These are phyloP conservation scores for Pseudopipra pipra DNA, from an alignment of 2,113 vertebrate genomes.

Conservation along the genomic window DNA sequence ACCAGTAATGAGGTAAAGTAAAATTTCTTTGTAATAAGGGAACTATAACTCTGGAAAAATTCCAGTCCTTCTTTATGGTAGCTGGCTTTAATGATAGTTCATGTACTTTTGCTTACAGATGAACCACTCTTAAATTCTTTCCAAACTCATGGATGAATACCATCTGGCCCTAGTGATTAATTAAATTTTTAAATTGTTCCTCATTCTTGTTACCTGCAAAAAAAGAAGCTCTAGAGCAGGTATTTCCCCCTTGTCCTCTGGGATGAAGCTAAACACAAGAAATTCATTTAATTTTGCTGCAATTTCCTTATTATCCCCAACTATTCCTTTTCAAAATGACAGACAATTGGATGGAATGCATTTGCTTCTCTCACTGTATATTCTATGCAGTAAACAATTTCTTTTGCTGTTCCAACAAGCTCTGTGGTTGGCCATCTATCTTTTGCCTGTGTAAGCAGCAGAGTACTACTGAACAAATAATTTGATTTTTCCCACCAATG, in stretches of 20 bases:
- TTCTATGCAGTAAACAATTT: background rate
- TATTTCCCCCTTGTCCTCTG: background rate
- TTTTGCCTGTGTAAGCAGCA: background rate
- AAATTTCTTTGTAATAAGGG: background rate
- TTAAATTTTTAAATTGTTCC: background rate
- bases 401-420: background rate
- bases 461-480: background rate
- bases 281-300: background rate
- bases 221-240: background rate
- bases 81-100: background rate
- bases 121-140: background rate
- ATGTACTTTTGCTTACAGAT: background rate
- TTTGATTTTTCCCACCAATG: rapidly evolving
- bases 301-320: background rate
- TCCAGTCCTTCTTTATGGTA: background rate
- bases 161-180: background rate
- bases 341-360: background rate
- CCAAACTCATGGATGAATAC: background rate
- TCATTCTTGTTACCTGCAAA: background rate
- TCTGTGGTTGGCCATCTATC: background rate
- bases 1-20: background rate
- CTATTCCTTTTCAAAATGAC: background rate
- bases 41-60: background rate
- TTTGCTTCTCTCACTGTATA: background rate
- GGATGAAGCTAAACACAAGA: background rate